phyloP scores from a whole-genome alignment of 2,797 vertebrate genomes.

The Manis crassicaudata region DNA sequence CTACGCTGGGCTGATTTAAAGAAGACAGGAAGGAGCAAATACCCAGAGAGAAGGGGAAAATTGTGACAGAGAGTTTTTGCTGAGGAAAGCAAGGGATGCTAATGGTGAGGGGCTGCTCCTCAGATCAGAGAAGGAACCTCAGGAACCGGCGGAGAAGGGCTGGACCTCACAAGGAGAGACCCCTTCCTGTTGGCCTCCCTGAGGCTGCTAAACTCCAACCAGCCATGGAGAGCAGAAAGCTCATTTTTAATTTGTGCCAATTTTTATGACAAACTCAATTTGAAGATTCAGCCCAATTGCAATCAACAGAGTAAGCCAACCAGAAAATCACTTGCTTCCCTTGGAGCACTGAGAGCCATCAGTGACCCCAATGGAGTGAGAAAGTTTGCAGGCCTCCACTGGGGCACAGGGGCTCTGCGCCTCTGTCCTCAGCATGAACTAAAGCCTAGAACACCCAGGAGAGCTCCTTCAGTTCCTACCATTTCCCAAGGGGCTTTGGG shows the following conservation, averaged over 20 bases:
- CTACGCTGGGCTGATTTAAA: not conserved
- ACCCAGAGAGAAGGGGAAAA: not conserved
- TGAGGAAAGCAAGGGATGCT: not conserved
- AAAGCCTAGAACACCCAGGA: not conserved
- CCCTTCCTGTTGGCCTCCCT: not conserved
- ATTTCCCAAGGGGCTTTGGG: not conserved
- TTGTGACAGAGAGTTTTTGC: not conserved
- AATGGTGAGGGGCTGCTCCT: not conserved
- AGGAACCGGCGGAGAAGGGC: not conserved
- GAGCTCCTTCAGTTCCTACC: not conserved
- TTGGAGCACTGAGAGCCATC: not conserved
- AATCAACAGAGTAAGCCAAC: conserved; percentile 53
- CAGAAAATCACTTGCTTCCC: conserved; percentile 56
- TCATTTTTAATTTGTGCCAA: conserved; percentile 22
- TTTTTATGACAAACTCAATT: conserved; percentile 61
- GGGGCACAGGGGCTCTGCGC: not conserved
- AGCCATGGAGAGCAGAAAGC: not conserved
- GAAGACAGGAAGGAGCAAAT: not conserved
- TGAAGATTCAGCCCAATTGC: conserved; percentile 27
- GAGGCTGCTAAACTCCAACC: not conserved
- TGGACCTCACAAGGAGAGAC: not conserved
- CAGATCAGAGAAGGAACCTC: not conserved
- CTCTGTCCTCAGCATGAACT: not conserved
- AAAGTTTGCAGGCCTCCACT: not conserved
- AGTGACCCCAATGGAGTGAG: not conserved